phyloP scores from a whole-genome alignment of 2,888 invertebrate species.

The Muscina levida region DNA sequence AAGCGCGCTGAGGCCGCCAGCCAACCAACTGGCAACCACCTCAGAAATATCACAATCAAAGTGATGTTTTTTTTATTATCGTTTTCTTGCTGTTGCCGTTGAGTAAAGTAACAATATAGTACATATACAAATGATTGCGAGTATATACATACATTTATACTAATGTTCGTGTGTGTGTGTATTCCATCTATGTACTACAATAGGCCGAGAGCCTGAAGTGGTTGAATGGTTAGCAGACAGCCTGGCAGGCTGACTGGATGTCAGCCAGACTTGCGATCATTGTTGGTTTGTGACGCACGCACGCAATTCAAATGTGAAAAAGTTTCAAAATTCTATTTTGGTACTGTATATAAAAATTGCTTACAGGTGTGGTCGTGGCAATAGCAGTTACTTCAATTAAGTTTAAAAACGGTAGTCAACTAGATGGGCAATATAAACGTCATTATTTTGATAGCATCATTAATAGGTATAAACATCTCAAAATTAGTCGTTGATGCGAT shows the following conservation, averaged over 20 bases:
- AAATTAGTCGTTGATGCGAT: too few relatives aligned
- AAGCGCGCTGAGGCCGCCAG: background rate
- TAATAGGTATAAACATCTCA: too few relatives aligned
- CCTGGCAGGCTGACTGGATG: slow-evolving; percentile 35
- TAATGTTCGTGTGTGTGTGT: background rate
- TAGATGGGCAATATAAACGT: too few relatives aligned
- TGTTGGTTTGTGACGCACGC: slow-evolving; percentile 60
- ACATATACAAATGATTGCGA: slow-evolving; percentile 33
- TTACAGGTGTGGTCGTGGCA: background rate
- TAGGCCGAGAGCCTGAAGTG: slow-evolving; percentile 8
- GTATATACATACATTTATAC: background rate
- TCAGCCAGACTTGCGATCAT: slow-evolving; percentile 40
- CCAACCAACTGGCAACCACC: slow-evolving; percentile 41
- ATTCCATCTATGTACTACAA: background rate
- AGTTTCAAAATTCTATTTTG: slow-evolving; percentile 76
- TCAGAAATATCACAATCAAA: slow-evolving; percentile 22
- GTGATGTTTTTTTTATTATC: slow-evolving; percentile 25
- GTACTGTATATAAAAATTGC: slow-evolving; percentile 75
- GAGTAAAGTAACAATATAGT: slow-evolving; percentile 59
- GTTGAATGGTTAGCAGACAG: slow-evolving; percentile 61
- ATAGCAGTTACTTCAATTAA: too few relatives aligned
- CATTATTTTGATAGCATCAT: too few relatives aligned
- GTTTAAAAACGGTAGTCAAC: too few relatives aligned
- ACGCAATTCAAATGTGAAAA: slow-evolving; percentile 74
- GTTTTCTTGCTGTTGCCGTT: slow-evolving; percentile 43